phyloP scores from a whole-genome alignment of 2,888 invertebrate species.

The Lacanobia wlatinum region DNA sequence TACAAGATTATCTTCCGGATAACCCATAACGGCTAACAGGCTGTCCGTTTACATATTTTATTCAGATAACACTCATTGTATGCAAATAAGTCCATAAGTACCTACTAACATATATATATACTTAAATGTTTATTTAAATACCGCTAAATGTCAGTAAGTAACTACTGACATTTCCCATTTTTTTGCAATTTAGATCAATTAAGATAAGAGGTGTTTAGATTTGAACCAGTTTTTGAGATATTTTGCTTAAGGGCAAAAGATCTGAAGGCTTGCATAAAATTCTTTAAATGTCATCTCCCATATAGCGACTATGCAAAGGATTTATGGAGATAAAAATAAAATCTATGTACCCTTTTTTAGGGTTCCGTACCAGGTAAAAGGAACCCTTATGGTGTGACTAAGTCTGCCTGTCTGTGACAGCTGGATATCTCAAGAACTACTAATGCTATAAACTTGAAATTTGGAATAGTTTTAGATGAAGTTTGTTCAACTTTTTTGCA shows the following conservation, averaged over 20 bases:
- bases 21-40: slow-evolving; percentile 17
- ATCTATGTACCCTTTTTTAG: too few relatives aligned
- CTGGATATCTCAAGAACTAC: too few relatives aligned
- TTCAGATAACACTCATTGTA: slow-evolving; percentile 54
- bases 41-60: slow-evolving; percentile 45
- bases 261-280: neutral
- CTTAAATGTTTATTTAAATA: slow-evolving; percentile 15
- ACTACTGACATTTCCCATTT: slow-evolving; percentile 43
- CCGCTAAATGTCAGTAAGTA: slow-evolving; percentile 51
- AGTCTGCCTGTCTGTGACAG: too few relatives aligned
- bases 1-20: slow-evolving; percentile 37
- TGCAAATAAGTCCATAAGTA: slow-evolving; percentile 47
- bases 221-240: slow-evolving; percentile 36
- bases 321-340: neutral
- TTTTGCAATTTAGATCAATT: slow-evolving; percentile 56
- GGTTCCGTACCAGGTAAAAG: too few relatives aligned
- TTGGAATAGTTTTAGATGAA: too few relatives aligned
- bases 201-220: slow-evolving; percentile 55
- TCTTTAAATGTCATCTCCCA: too few relatives aligned
- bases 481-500: too few relatives aligned
- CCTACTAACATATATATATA: neutral
- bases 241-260: slow-evolving; percentile 40
- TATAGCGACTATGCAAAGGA: neutral
- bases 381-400: too few relatives aligned
- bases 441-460: too few relatives aligned